Conservation (phyloP, 2,888 invertebrate species). For the Drosophila parthenogenetica region DNA sequence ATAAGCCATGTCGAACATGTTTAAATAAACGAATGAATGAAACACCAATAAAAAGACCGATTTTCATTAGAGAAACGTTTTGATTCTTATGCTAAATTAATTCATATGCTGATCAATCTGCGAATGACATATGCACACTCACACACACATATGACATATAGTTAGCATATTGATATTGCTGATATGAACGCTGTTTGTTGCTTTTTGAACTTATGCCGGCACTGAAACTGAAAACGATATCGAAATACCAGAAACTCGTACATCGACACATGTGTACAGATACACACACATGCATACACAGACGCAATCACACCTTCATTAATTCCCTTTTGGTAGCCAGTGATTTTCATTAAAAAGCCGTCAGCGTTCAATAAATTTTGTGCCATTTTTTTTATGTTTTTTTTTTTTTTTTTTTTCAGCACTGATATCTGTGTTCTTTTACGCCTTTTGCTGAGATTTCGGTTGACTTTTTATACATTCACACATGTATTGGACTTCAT, state of each 20-base stretch:
- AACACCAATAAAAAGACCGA: conserved; percentile 50
- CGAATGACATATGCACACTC: conserved; percentile 45
- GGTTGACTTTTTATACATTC: conserved; percentile 47
- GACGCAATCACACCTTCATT: conserved; percentile 60
- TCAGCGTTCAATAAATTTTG: conserved; percentile 79
- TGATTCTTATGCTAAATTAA: conserved; percentile 74
- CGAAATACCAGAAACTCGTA: conserved; percentile 34
- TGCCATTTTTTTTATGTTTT: conserved; percentile 60
- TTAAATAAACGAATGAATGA: conserved; percentile 60
- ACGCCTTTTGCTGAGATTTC: conserved; percentile 34
- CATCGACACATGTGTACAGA: conserved; percentile 55
- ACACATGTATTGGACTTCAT: conserved; percentile 58
- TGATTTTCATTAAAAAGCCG: conserved; percentile 81
- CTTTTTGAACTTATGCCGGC: conserved; percentile 71
- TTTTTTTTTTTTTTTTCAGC: conserved; percentile 22
- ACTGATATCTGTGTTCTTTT: conserved; percentile 30
- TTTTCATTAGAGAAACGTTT: conserved; percentile 75
- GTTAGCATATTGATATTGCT: conserved; percentile 52
- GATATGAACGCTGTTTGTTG: conserved; percentile 34
- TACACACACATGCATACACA: conserved; percentile 15
- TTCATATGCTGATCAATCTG: conserved; percentile 74
- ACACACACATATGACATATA: conserved; percentile 7
- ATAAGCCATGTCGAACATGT: conserved; percentile 68
- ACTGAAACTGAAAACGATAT: conserved; percentile 29
- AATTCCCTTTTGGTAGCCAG: conserved; percentile 75